Evolutionary conservation across 1,140 invertebrate genomes (phyloP), one percentile per base, ranked within the genome.

Genomic region (Bombus waltoni): DNA sequence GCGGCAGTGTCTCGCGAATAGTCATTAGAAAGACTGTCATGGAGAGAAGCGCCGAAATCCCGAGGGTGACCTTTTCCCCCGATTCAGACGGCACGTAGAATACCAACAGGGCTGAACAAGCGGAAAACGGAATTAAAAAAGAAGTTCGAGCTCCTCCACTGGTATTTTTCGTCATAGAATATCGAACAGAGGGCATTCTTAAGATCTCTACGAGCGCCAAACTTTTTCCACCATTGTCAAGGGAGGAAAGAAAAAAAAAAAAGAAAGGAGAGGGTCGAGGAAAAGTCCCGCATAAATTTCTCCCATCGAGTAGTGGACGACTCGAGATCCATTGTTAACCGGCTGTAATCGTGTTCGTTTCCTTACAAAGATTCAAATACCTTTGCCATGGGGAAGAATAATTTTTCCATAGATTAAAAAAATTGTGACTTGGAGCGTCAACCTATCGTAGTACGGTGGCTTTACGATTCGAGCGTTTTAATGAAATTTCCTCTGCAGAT

Each of bases 11-110:
- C 93, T 99, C 98, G 76, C 98, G 95, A 35, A 99, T 98, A 28
- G 98, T 98, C 98, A 99, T 99, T 5, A 99, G 95, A 94, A 99
- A 99, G 18, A 99, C 98, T 0, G 98, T 98, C 97, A 99, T 98
- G 9, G 98, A 98, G 8, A 99, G 96, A 2, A 99, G 96, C 1
- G 98, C 98, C 75, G 98, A 98, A 84, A 99, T 98, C 38, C 98
- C 98, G 42, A 98, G 95, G 18, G 97, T 98, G 66, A 98, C 97
- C 94, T 98, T 98, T 94, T 99, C 98, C 3, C 98, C 98, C 4
- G 98, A 98, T 92, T 98, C 98, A 32, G 97, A 98, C 44, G 98
- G 98, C 92, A 99, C 98, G 95, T 98, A 98, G 95, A 99, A 99
- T 65, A 98, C 98, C 66, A 99, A 95, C 53, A 99, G 96, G 57